phyloP scores from a whole-genome alignment of 2,113 vertebrate genomes.

The Melanerpes formicivorus region DNA sequence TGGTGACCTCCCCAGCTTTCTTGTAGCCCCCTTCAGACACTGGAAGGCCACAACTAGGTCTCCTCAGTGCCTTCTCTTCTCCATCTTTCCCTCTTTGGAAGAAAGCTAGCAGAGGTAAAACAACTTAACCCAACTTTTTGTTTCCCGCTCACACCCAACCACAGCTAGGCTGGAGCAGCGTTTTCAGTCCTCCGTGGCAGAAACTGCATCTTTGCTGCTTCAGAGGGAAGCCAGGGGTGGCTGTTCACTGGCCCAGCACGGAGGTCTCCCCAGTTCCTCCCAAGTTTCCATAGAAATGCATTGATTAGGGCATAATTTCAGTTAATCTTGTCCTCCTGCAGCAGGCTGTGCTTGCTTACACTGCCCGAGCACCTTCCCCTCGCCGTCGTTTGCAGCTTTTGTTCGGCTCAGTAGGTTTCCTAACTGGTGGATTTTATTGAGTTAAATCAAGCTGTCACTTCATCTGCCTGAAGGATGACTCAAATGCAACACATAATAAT shows the following conservation, averaged over 20 bases:
- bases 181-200: background rate
- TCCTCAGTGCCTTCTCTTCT: no score
- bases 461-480: constrained; percentile 98
- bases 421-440: constrained; percentile 98
- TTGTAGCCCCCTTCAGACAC: no score
- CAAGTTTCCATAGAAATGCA: constrained; percentile 93
- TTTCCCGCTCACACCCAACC: background rate
- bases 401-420: constrained; percentile 94
- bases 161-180: background rate
- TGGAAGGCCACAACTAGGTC: no score
- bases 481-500: constrained; percentile 99
- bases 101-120: background rate
- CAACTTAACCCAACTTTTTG: background rate
- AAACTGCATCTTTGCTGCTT: background rate
- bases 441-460: constrained; percentile 99
- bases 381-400: constrained; percentile 80
- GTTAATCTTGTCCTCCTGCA: constrained; percentile 83
- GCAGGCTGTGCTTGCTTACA: constrained; percentile 78
- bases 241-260: constrained; percentile 50
- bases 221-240: background rate
- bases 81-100: background rate
- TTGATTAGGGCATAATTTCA: constrained; percentile 89
- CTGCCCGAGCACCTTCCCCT: constrained; percentile 79
- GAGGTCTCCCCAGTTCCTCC: constrained; percentile 73
- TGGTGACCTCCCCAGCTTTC: no score